These are phyloP conservation scores for Caenorhabditis latens DNA, from an alignment of 1,140 invertebrate species.

Conservation along the genomic window DNA sequence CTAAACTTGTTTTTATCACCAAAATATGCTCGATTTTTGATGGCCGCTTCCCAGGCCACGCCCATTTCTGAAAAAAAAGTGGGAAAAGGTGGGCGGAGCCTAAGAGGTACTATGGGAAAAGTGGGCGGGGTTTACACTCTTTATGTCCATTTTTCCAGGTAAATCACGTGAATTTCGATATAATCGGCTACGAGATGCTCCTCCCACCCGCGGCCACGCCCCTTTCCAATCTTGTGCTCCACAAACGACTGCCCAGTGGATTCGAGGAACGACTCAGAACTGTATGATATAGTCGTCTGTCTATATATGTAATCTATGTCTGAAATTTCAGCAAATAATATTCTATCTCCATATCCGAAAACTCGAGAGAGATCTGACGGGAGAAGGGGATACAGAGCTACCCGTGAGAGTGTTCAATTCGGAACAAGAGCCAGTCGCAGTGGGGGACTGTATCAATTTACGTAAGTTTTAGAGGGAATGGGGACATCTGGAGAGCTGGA, in stretches of 20 bases:
- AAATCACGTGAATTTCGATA: constrained; percentile 81
- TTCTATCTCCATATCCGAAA: constrained; percentile 93
- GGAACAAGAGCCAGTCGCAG: constrained; percentile 86
- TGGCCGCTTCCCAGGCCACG: too few relatives aligned
- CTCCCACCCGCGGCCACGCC: constrained; percentile 95
- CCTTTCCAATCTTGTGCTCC: constrained; percentile 94
- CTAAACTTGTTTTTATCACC: too few relatives aligned
- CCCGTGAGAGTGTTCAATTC: constrained; percentile 88
- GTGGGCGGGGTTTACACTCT: too few relatives aligned
- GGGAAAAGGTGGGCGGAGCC: too few relatives aligned
- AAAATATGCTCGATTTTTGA: too few relatives aligned
- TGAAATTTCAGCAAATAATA: constrained; percentile 84
- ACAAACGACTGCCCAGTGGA: constrained; percentile 92
- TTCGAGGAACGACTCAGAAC: constrained; percentile 93
- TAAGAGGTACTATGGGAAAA: too few relatives aligned
- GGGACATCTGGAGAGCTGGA: too few relatives aligned
- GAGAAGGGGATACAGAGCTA: constrained; percentile 88
- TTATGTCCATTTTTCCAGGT: constrained; percentile 23
- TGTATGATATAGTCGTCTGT: constrained; percentile 76
- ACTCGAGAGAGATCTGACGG: constrained; percentile 85
- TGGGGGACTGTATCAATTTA: constrained; percentile 91
- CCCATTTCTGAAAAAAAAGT: constrained; percentile 92
- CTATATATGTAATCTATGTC: too few relatives aligned
- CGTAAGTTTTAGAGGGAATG: constrained; percentile 82
- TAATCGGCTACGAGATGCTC: constrained; percentile 85